Percentiles rank a stretch among this genome's conserved stretches.
Evolutionary conservation across 92 coral and sea anemone species (phyloP).

Genomic region (Zoanthus gigantus): DNA sequence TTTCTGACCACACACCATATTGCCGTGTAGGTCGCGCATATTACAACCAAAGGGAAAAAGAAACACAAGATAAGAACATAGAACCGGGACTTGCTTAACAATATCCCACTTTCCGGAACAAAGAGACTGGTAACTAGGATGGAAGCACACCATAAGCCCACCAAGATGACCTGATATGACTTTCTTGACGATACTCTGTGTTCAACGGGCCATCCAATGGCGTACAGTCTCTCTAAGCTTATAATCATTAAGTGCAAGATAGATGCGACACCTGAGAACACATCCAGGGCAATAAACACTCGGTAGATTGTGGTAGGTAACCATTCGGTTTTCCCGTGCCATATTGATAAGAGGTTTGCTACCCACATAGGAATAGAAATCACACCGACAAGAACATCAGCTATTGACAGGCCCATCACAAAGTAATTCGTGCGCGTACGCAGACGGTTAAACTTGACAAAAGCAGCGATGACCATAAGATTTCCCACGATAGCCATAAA

Average conservation of each 20-base stretch:
- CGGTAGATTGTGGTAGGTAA: constrained; percentile 58
- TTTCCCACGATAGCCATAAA: constrained; percentile 53
- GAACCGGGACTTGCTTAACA: constrained; percentile 53
- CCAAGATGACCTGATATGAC: constrained; percentile 52
- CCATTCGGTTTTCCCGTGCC: constrained; percentile 69
- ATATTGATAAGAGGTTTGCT: constrained; percentile 64
- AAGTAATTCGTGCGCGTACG: constrained; percentile 65
- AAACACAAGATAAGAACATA: constrained; percentile 57
- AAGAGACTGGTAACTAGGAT: constrained; percentile 48
- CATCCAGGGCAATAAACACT: constrained; percentile 66
- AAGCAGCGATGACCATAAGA: constrained; percentile 51
- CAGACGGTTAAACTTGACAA: constrained; percentile 48
- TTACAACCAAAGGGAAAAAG: constrained; percentile 55
- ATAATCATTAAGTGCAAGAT: constrained; percentile 71
- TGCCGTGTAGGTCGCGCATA: constrained; percentile 56
- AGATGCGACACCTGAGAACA: constrained; percentile 68
- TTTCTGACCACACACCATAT: constrained; percentile 63
- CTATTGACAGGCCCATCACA: constrained; percentile 56
- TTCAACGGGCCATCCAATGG: constrained; percentile 76
- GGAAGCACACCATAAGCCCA: constrained; percentile 55
- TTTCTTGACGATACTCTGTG: constrained; percentile 70
- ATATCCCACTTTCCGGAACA: constrained; percentile 49
- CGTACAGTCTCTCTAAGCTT: constrained; percentile 73
- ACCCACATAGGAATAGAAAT: constrained; percentile 69
- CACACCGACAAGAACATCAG: constrained; percentile 57